Base-by-base conservation (phyloP, 2,113 vertebrate genomes). In the Crotalus tigris region DNA sequence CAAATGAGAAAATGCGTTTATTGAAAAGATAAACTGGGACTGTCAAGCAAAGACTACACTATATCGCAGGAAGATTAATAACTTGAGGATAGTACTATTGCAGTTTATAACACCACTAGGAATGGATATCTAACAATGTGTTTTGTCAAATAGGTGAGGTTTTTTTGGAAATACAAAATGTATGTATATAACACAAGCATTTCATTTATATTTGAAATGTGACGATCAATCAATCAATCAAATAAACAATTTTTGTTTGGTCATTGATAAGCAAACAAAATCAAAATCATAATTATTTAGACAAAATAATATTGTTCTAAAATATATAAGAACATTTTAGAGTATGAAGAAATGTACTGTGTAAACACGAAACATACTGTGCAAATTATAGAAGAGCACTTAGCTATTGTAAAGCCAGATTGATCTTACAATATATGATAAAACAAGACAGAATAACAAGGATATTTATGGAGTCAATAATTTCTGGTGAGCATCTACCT, bases 21-120 rank as follows among this genome's bases (percentile, higher is more conserved):
- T 93, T 95, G 94, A 94, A 97, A 96, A 94, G 92, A 97, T 95
- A 96, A 97, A 97, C 91, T 95, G 29, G 96, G 94, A 94, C 91
- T 96, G 95, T 95, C 95, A 97, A 61, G 19, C 44, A 93, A 93
- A 92, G 85, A 85, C 93, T 33, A 89, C 9, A 61, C 86, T 94
- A 88, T 95, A 94, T 95, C 88, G 93, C 23, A 94, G 92, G 94
- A 96, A 96, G 87, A 93, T 93, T 95, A 97, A 95, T 91, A 89
- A 93, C 11, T 85, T 93, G 93, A 93, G 96, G 54, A 17, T 94
- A 61, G 3, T 49, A 92, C 85, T 85, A 58, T 11, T 13, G 94
- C 57, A 49, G 6, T 93, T 91, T 95, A 11, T 75, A 94, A 59
- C 21, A 92, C 57, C 93, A 87, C 12, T 93, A 8, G 57, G 12